Base-by-base conservation (phyloP, 1,140 invertebrate genomes). In the Pseudomyrmex gracilis region DNA sequence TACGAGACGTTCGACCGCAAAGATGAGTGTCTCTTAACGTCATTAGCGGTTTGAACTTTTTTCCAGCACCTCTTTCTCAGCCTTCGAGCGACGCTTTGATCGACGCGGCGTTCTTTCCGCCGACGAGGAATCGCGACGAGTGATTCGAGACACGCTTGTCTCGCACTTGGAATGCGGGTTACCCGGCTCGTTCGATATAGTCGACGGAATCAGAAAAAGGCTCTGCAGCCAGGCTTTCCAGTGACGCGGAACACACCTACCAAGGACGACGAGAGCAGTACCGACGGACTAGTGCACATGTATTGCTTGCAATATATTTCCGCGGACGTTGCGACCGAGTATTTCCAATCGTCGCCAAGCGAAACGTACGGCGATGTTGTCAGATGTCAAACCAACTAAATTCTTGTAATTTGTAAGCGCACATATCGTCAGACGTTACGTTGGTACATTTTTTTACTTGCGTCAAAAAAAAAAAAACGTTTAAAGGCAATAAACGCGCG, bases 111-210 rank as follows among this genome's bases (percentile, higher is more conserved):
- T 84, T 55, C 82, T 71, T 71, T 73, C 70, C 70, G 24, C 55
- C 70, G 64, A 61, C 76, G 71, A 76, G 76, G 74, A 88, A 82
- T 88, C 82, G 15, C 83, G 66, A 55, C 83, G 68, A 82, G 71
- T 73, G 74, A 88, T 85, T 85, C 86, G 71, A 85, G 83, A 85
- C 74, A 87, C 55, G 87, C 86, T 87, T 80, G 82, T 87, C 76
- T 73, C 83, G 87, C 87, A 57, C 76, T 15, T 9, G 87, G 87
- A 87, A 88, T 88, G 87, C 85, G 85, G 77, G 82, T 84, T 85
- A n/a, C 74, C 64, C 63, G 85, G 74, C 45, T 87, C 82, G 82
- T 80, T 87, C 82, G 82, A 85, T 80, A 87, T 80, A 87, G 87
- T 88, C 86, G 53, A 66, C 70, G 76, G 67, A 57, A 1, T 43